Conservation (phyloP, 2,797 vertebrate genomes). For the Epinephelus malabaricus region DNA sequence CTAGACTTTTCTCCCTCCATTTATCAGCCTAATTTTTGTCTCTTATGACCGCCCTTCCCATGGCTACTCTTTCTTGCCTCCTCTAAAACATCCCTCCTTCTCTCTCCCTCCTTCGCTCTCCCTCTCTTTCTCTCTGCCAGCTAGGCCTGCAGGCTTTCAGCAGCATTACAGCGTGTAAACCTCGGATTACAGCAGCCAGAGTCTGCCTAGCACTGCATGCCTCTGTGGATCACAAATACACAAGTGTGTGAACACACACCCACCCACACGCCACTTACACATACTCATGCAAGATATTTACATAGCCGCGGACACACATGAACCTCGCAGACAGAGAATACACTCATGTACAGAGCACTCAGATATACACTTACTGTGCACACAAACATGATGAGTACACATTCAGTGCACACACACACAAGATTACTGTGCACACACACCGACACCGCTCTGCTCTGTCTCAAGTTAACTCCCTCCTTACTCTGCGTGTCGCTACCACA, state of each 20-base stretch:
- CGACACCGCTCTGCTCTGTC: slow-evolving; percentile 25
- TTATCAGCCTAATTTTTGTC: slow-evolving; percentile 8
- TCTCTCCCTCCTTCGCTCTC: slow-evolving; percentile 22
- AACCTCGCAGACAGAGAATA: slow-evolving; percentile 25
- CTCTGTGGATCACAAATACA: slow-evolving; percentile 79
- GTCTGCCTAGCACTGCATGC: slow-evolving; percentile 74
- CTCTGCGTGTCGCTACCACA: slow-evolving; percentile 14
- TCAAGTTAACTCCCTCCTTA: slow-evolving; percentile 38
- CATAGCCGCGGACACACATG: slow-evolving; percentile 36
- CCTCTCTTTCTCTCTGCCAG: slow-evolving; percentile 69
- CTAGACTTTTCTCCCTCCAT: neutral
- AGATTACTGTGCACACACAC: slow-evolving; percentile 35
- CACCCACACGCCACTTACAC: slow-evolving; percentile 42
- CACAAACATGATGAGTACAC: slow-evolving; percentile 11
- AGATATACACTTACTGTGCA: neutral
- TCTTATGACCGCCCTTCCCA: slow-evolving; percentile 10
- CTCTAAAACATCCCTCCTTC: slow-evolving; percentile 51
- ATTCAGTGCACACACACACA: slow-evolving; percentile 10
- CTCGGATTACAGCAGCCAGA: slow-evolving; percentile 84
- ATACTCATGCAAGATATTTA: slow-evolving; percentile 50
- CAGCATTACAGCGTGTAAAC: slow-evolving; percentile 89
- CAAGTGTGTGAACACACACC: slow-evolving; percentile 60
- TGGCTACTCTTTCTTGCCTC: slow-evolving; percentile 35
- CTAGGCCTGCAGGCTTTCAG: slow-evolving; percentile 80
- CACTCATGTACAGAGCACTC: slow-evolving; percentile 2